phyloP scores from a whole-genome alignment of 1,140 invertebrate genomes.

The Heliothis subflexa region DNA sequence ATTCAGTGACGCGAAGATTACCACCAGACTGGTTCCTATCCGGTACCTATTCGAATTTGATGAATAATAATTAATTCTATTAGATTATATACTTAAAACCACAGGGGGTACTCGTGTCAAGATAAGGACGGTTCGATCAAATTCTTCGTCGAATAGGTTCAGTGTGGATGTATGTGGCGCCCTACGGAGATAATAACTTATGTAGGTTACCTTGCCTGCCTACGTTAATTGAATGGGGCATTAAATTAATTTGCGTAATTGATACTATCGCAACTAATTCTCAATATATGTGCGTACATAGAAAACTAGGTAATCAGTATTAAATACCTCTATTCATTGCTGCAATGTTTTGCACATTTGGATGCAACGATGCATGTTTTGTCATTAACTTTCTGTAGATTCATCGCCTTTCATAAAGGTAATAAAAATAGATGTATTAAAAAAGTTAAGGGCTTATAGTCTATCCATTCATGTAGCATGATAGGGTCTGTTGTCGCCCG shows the following conservation, averaged over 20 bases:
- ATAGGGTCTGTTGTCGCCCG: background rate
- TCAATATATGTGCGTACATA: conserved; percentile 9
- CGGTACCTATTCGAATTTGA: conserved; percentile 55
- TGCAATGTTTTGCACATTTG: background rate
- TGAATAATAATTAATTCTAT: conserved; percentile 61
- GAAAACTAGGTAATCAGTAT: conserved; percentile 11
- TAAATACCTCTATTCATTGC: conserved; percentile 6
- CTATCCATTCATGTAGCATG: background rate
- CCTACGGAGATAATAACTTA: conserved; percentile 41
- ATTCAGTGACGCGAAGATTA: conserved; percentile 50
- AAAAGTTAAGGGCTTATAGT: conserved; percentile 14
- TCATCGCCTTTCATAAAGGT: conserved; percentile 1
- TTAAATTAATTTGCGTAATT: conserved; percentile 34
- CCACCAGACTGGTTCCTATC: conserved; percentile 54
- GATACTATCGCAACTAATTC: conserved; percentile 21
- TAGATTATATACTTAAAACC: conserved; percentile 53
- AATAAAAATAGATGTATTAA: background rate
- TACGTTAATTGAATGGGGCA: conserved; percentile 14
- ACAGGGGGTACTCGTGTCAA: conserved; percentile 45
- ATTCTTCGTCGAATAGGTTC: conserved; percentile 30
- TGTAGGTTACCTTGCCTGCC: conserved; percentile 2
- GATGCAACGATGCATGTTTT: background rate
- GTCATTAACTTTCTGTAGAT: background rate
- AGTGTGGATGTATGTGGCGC: conserved; percentile 1
- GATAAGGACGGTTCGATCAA: conserved; percentile 44